Evolutionary conservation across 2,888 invertebrate genomes (phyloP).

Genomic region (Steinernema carpocapsae): DNA sequence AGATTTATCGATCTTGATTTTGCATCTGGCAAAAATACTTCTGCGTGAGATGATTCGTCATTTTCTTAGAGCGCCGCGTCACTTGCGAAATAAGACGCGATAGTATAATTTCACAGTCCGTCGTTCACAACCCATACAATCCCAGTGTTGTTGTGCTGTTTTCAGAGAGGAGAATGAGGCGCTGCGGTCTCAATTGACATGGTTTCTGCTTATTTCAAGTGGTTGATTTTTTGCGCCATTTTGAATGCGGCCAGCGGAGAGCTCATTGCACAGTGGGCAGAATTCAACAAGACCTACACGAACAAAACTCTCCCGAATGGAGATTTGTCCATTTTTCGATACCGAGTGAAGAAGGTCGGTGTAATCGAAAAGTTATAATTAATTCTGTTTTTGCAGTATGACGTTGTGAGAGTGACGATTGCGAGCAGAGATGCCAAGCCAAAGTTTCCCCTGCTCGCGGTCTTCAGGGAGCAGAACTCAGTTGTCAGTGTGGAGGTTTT

Average conservation of each 20-base stretch:
- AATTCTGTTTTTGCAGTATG: neutral
- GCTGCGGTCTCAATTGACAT: neutral
- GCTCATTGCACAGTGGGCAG: neutral
- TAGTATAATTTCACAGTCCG: neutral
- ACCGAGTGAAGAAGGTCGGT: neutral
- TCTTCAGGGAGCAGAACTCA: slow-evolving; percentile 47
- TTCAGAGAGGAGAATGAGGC: neutral
- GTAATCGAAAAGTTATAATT: neutral
- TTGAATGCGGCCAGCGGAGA: neutral
- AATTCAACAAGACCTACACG: slow-evolving; percentile 1
- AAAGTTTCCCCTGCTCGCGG: slow-evolving; percentile 46
- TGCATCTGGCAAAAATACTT: neutral
- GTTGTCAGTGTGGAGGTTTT: slow-evolving; percentile 48
- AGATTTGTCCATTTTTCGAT: slow-evolving; percentile 20
- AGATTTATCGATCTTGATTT: neutral
- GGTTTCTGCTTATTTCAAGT: neutral
- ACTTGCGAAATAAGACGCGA: neutral
- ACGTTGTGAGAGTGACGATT: slow-evolving; percentile 38
- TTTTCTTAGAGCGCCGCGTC: neutral
- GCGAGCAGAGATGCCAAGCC: slow-evolving; percentile 27
- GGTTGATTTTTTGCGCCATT: neutral
- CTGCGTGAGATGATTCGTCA: slow-evolving; percentile 3
- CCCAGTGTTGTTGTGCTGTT: neutral
- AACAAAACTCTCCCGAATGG: neutral
- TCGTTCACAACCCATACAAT: neutral